Conservation (phyloP, 1,140 invertebrate species). For the Idris sp. region DNA sequence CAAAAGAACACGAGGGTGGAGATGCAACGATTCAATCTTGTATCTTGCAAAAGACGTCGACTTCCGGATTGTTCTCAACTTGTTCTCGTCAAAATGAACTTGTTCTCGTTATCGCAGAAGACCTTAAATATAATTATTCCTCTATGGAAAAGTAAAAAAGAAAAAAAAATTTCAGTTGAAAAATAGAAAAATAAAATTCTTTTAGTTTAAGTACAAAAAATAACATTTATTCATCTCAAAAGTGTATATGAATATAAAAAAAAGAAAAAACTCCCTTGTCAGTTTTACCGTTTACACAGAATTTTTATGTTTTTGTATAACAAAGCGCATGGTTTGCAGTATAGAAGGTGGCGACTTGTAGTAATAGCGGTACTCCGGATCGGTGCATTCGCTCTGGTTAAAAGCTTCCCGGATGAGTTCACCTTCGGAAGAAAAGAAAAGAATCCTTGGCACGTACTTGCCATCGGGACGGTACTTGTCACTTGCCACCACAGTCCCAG, state of each 20-base stretch:
- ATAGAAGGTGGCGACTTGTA: conserved; percentile 65
- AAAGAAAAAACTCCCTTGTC: too few relatives aligned
- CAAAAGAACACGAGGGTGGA: conserved; percentile 69
- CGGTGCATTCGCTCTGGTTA: conserved; percentile 58
- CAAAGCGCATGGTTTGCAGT: conserved; percentile 67
- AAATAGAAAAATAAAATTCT: too few relatives aligned
- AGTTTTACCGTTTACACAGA: too few relatives aligned
- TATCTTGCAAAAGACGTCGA: conserved; percentile 59
- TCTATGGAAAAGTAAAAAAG: too few relatives aligned
- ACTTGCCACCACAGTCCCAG: conserved; percentile 24
- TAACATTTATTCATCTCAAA: too few relatives aligned
- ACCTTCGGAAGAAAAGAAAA: conserved; percentile 70
- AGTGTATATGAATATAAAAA: too few relatives aligned
- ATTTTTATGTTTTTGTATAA: conserved; percentile 45
- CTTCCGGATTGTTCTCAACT: conserved; percentile 47
- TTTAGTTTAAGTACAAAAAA: too few relatives aligned
- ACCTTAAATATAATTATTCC: too few relatives aligned
- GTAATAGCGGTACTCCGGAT: conserved; percentile 66
- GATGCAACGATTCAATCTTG: conserved; percentile 64
- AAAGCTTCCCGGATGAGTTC: conserved; percentile 65
- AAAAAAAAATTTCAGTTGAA: conserved; percentile 46
- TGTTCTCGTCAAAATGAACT: conserved; percentile 55
- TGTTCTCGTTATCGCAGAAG: too few relatives aligned
- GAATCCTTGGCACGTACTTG: conserved; percentile 70
- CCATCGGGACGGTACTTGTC: conserved; percentile 68